Base-by-base conservation (phyloP, 2,113 vertebrate genomes). In the Prietella phreatophila region DNA sequence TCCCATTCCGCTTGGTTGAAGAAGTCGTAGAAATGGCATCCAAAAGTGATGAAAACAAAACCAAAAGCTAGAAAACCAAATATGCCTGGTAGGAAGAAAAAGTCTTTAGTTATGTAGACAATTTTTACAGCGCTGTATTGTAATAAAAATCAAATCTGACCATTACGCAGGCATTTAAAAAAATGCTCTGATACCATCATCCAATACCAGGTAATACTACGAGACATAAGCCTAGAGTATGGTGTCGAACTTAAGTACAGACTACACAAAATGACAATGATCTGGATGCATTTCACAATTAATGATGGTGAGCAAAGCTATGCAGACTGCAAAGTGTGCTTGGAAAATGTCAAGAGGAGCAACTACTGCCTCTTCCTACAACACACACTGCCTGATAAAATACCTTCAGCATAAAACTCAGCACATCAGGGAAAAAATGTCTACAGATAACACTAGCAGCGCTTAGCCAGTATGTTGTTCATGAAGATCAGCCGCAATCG, bases 1-100 rank as follows among this genome's bases (percentile, higher is more conserved):
- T 99, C 98, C 98, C 98, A 99, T 87, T 99, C 98, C 0, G 97
- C 98, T 93, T 99, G 98, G 94, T 99, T 98, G 95, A 99, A 99
- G 95, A 99, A 99, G 93, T 99, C 98, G 0, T 99, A 99, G 93
- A 99, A 99, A 90, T 99, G 98, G 92, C 98, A 99, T 88, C 96
- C 97, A 25, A 99, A 99, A 4, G 98, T 99, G 94, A 99, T 98
- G 84, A 99, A 96, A 79, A 99, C 98, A 9, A 99, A 99, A 25
- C 97, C 97, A 0, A 99, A 99, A 53, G 98, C 98, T 84, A 99
- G 93, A 92, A 99, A 99, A 89, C 98, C 98, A 56, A 99, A 99
- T 89, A 98, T 99, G n/a, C 97, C 97, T 99, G 92, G 83, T 0
- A 22, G 33, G 87, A 30, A 87, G 87, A 90, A 89, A 14, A 30